Evolutionary conservation across 2,888 invertebrate genomes (phyloP).

Genomic region (Calameuta filiformis): DNA sequence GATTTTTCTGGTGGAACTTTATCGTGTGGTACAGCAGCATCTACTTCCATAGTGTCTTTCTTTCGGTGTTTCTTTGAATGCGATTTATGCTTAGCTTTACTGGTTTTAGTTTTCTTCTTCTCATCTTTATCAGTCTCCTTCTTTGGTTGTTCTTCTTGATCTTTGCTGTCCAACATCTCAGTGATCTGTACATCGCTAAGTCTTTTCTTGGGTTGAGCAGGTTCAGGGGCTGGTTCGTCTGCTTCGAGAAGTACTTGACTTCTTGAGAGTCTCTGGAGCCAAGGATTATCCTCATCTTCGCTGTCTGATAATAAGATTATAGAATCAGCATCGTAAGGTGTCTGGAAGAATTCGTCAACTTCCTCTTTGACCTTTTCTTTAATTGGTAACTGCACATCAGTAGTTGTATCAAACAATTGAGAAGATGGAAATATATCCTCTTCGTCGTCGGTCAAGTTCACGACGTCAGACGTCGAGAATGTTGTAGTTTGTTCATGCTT

Average conservation of each 20-base stretch:
- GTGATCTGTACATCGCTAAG: neutral
- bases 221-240: constrained; percentile 2
- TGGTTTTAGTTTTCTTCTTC: neutral
- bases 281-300: constrained; percentile 49
- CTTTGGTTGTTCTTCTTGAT: neutral
- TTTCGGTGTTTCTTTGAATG: neutral
- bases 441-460: constrained; percentile 71
- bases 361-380: constrained; percentile 38
- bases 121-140: neutral
- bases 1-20: neutral
- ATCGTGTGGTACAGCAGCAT: neutral
- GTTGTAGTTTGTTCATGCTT: constrained; percentile 60
- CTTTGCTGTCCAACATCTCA: neutral
- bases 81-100: neutral
- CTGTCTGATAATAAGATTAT: constrained; percentile 48
- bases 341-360: constrained; percentile 20
- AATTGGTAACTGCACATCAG: constrained; percentile 26
- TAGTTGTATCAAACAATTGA: constrained; percentile 68
- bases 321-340: constrained; percentile 34
- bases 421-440: constrained; percentile 69
- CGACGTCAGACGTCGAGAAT: constrained; percentile 66
- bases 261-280: constrained; percentile 42
- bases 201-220: neutral
- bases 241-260: constrained; percentile 37
- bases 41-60: neutral